Percentiles rank a stretch among this genome's conserved stretches.
These are phyloP conservation scores for Nematostella vectensis DNA, from an alignment of 92 coral and sea anemone genomes.

Conservation along the genomic window DNA sequence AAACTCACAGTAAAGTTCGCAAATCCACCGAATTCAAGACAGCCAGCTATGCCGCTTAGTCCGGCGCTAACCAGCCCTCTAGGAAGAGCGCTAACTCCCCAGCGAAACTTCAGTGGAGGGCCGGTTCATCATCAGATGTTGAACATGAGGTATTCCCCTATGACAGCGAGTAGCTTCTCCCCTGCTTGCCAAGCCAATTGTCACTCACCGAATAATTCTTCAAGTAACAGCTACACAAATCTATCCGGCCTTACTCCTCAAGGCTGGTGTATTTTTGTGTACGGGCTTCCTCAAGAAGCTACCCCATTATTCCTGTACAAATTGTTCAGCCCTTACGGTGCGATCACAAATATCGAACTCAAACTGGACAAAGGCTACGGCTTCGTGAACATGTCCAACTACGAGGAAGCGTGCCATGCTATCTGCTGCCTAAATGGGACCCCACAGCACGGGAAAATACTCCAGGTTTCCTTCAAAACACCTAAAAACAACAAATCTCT, in stretches of 20 bases:
- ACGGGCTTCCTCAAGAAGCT: conserved; percentile 86
- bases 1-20: conserved; percentile 98
- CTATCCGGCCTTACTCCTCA: conserved; percentile 55
- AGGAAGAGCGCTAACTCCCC: conserved; percentile 60
- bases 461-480: conserved; percentile 97
- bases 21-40: conserved; percentile 90
- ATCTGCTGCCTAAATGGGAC: conserved; percentile 77
- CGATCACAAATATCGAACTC: conserved; percentile 85
- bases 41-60: conserved; percentile 66
- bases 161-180: conserved; percentile 47
- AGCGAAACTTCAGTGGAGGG: conserved; percentile 79
- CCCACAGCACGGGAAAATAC: conserved; percentile 64
- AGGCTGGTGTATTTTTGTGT: conserved; percentile 94
- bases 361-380: conserved; percentile 92
- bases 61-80: conserved; percentile 63
- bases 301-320: conserved; percentile 76
- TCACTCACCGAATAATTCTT: conserved; percentile 9
- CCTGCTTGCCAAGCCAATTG: conserved; percentile 34
- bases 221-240: conserved; percentile 39
- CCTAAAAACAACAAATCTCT: conserved; percentile 69
- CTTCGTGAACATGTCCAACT: conserved; percentile 94
- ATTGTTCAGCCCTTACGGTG: conserved; percentile 90
- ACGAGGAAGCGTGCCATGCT: conserved; percentile 90
- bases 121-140: conserved; percentile 91
- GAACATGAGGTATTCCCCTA: conserved; percentile 88